Conservation (phyloP, 2,888 invertebrate species). For the Gymnocheta viridis region DNA sequence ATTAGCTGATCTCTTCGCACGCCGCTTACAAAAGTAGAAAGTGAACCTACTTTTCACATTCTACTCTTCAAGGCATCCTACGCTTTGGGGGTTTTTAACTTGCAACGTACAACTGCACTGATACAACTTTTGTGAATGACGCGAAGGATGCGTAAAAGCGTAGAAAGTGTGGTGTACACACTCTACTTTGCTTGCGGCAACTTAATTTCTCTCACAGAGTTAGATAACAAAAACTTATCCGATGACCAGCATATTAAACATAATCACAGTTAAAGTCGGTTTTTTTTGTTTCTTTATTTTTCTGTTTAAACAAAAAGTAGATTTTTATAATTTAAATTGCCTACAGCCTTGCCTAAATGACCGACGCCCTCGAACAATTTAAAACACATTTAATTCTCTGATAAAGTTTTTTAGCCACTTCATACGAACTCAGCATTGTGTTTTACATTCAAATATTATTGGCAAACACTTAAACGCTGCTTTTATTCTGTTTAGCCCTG, state of each 20-base stretch:
- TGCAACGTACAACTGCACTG: too few species aligned
- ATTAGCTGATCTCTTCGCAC: too few species aligned
- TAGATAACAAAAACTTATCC: neutral
- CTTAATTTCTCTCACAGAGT: too few species aligned
- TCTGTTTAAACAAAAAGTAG: neutral
- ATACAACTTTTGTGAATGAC: too few species aligned
- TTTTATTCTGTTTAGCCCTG: constrained; percentile 39
- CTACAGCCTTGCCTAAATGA: neutral
- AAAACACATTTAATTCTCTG: neutral
- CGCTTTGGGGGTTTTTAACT: too few species aligned
- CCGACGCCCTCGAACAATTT: neutral
- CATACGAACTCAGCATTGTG: constrained; percentile 1
- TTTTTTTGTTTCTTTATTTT: neutral
- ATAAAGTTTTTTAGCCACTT: neutral
- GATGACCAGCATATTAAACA: neutral
- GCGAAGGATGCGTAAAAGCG: too few species aligned
- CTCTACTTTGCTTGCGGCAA: too few species aligned
- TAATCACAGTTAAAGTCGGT: neutral
- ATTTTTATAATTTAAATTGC: neutral
- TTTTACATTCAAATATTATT: constrained; percentile 21
- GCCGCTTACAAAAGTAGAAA: too few species aligned
- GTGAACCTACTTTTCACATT: too few species aligned
- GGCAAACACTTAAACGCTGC: constrained; percentile 37
- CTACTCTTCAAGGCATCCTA: too few species aligned
- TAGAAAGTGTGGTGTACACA: too few species aligned